Evolutionary conservation across 2,797 vertebrate genomes (phyloP), one percentile per base, ranked within the genome.

Genomic region (Apogon talboti): DNA sequence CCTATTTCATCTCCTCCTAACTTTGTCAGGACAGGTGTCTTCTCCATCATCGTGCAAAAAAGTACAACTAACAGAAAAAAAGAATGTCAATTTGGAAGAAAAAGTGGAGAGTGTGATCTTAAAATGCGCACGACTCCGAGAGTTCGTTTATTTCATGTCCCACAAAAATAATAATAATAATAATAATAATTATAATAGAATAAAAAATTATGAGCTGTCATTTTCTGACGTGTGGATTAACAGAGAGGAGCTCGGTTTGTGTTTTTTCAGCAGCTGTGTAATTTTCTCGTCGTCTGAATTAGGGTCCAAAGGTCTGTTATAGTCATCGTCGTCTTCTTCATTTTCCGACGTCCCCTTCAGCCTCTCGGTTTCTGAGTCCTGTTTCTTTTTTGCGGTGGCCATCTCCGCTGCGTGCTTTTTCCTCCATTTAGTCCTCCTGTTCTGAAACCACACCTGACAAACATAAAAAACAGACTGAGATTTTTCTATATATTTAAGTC

Each of bases 201-300:
- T 28, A 28, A 28, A 28, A 28, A 28, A 71, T 56, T 83, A 94
- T 6, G 96, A 95, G 86, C 95, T 93, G 87, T 98, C 97, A 46
- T 89, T 94, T 66, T 98, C 97, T 1, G 94, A 87, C 50, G 95
- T 90, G 87, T 96, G 96, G 75, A 95, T 84, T 52, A 96, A 90
- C 56, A 96, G 92, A 66, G 92, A 92, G 0, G 93, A 66, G 60
- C 91, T 91, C 2, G 96, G 91, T 87, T 97, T 97, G 94, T 98
- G 97, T 93, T 98, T 98, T 83, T 98, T 96, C 64, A 99, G 94
- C 82, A 98, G 91, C 87, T 96, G 95, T 12, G 95, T 95, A 84
- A 99, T 97, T 84, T 98, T 98, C 91, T 99, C 97, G 81, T 98
- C 97, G 91, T 98, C 96, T 0, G 96, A 98, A 87, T 98, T 97